Conservation (phyloP, 2,113 vertebrate species). For the Choloepus hoffmanni region DNA sequence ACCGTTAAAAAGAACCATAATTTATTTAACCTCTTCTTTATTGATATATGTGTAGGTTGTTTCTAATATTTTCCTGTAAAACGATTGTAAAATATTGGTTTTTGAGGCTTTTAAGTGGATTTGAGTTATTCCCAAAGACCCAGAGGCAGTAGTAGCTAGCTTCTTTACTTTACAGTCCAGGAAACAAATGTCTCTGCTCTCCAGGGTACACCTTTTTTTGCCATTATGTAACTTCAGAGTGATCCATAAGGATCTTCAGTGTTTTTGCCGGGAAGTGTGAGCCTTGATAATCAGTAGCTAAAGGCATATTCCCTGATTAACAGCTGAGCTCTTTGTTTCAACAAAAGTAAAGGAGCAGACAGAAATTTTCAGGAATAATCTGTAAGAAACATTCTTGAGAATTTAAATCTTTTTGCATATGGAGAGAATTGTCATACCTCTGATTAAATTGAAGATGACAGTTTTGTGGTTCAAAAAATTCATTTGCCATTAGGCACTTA, state of each 20-base stretch:
- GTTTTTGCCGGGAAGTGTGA: slow-evolving; percentile 30
- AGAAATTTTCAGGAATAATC: not conserved
- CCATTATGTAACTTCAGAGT: not conserved
- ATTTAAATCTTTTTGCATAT: slow-evolving; percentile 16
- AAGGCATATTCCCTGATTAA: not conserved
- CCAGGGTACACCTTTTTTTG: not conserved
- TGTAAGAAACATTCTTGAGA: not conserved
- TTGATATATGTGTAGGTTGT: not conserved
- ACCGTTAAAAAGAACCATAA: slow-evolving; percentile 54
- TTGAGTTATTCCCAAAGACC: slow-evolving; percentile 47
- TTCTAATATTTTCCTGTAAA: slow-evolving; percentile 45
- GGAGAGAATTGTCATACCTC: not conserved
- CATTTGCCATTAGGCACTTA: not conserved
- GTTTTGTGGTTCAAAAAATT: slow-evolving; percentile 29
- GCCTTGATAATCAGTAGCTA: not conserved
- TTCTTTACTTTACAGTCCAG: slow-evolving; percentile 32
- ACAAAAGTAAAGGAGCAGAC: slow-evolving; percentile 17
- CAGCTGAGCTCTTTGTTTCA: slow-evolving; percentile 17
- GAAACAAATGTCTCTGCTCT: slow-evolving; percentile 15
- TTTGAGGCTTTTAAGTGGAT: slow-evolving; percentile 71
- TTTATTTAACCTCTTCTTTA: slow-evolving; percentile 53
- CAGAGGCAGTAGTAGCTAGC: not conserved
- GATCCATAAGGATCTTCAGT: not conserved
- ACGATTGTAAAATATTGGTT: slow-evolving; percentile 13
- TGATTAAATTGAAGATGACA: not conserved